Evolutionary conservation across 2,797 vertebrate species (phyloP), one percentile per base, ranked within the genome.

Genomic region (Helicolenus hilgendorfi): DNA sequence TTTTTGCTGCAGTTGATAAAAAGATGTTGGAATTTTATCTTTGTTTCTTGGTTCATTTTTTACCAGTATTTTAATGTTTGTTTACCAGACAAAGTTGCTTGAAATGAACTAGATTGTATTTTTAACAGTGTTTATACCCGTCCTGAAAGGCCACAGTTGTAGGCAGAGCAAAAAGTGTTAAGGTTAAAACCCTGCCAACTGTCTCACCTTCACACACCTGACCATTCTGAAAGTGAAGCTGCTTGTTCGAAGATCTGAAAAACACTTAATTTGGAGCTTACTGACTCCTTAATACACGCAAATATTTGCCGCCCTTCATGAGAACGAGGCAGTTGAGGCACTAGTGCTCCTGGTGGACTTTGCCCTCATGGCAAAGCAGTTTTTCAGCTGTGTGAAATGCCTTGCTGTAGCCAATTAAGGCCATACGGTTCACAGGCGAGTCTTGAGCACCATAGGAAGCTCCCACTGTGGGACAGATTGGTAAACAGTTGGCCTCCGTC

Each of bases 1-100:
- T 97, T 97, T 96, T 97, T 96, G 91, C 94, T 96, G 95, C 91
- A 96, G 83, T 92, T 96, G 89, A 95, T 95, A 95, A 95, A 97
- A 96, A 97, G 84, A 93, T 95, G 87, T 95, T 95, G 91, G 89
- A 94, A 92, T 95, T 95, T 93, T 91, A 93, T 58, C 18, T 77
- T 80, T 84, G 49, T 79, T 77, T 88, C 53, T 85, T 81, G 82
- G 1, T 63, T 91, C 11, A 9, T 90, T 89, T 64, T 5, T 5
- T 78, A 4, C 7, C 0, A 26, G 0, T 31, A 59, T 73, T 59
- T 36, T 27, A 22, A 11, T 67, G 15, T 77, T 77, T 18, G 45
- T 55, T 68, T 56, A 62, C 10, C 26, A 22, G 33, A 4, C 11
- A 18, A 2, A 7, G 18, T 36, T 64, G n/a, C 15, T 71, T 35